Evolutionary conservation across 2,113 vertebrate genomes (phyloP).

Genomic region (Mormoops blainvillei): DNA sequence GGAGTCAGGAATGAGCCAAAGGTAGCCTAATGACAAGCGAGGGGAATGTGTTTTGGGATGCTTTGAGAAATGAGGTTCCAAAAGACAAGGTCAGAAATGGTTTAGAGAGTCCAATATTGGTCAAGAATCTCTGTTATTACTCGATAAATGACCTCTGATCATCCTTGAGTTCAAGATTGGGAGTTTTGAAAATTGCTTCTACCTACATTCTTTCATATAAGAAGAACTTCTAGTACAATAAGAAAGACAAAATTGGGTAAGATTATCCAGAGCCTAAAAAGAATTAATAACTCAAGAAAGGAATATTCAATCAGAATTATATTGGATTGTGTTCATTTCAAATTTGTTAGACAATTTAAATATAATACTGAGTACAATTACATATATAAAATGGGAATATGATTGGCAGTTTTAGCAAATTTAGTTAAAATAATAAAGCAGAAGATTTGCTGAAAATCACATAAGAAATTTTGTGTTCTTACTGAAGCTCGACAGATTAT

Average conservation of each 20-base stretch:
- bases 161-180: background rate
- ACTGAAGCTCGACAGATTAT: background rate
- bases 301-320: slow-evolving; percentile 41
- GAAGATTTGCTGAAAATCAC: background rate
- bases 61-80: background rate
- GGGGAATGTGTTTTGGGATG: background rate
- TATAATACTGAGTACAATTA: background rate
- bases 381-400: slow-evolving; percentile 20
- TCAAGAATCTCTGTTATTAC: background rate
- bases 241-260: slow-evolving; percentile 31
- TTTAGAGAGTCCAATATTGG: background rate
- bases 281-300: slow-evolving; percentile 35
- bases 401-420: slow-evolving; percentile 35
- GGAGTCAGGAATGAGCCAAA: background rate
- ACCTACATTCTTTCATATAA: background rate
- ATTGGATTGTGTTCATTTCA: slow-evolving; percentile 30
- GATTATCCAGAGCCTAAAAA: slow-evolving; percentile 9
- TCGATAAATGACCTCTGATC: background rate
- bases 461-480: background rate
- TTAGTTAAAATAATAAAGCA: slow-evolving; percentile 31
- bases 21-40: background rate
- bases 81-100: background rate
- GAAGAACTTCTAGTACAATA: slow-evolving; percentile 7
- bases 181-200: background rate
- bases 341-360: slow-evolving; percentile 44